Evolutionary conservation across 2,113 vertebrate species (phyloP).

Genomic region (Grammomys dolichurus): DNA sequence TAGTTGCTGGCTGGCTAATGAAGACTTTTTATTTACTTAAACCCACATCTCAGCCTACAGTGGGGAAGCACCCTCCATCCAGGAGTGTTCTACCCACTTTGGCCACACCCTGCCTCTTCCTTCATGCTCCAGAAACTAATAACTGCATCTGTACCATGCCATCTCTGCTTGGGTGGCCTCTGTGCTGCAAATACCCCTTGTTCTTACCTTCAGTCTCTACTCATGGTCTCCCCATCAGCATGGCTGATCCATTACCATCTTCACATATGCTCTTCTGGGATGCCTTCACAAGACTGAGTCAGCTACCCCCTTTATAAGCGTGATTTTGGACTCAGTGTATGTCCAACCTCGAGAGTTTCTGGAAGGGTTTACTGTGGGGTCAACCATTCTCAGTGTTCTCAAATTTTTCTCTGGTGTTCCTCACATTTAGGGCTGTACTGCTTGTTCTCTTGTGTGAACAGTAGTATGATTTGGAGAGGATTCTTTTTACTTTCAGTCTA

Average conservation of each 20-base stretch:
- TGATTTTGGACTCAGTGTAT: background rate
- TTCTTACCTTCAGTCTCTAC: background rate
- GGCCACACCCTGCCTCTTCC: background rate
- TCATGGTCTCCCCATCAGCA: background rate
- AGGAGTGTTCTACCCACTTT: background rate
- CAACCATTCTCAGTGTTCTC: background rate
- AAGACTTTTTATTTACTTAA: background rate
- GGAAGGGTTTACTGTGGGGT: background rate
- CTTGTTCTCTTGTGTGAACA: background rate
- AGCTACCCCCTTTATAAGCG: background rate
- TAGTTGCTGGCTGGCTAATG: background rate
- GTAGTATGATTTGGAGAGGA: background rate
- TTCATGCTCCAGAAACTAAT: background rate
- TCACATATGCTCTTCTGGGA: background rate
- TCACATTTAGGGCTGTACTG: background rate
- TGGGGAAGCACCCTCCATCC: background rate
- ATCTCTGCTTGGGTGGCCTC: background rate
- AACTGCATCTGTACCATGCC: background rate
- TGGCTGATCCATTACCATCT: background rate
- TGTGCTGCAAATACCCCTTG: background rate
- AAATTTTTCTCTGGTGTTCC: background rate
- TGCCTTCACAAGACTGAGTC: background rate
- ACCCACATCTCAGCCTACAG: background rate
- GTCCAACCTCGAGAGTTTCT: background rate
- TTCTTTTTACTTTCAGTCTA: background rate